Base-by-base conservation (phyloP, 2,888 invertebrate genomes). In the Netelia virgata region DNA sequence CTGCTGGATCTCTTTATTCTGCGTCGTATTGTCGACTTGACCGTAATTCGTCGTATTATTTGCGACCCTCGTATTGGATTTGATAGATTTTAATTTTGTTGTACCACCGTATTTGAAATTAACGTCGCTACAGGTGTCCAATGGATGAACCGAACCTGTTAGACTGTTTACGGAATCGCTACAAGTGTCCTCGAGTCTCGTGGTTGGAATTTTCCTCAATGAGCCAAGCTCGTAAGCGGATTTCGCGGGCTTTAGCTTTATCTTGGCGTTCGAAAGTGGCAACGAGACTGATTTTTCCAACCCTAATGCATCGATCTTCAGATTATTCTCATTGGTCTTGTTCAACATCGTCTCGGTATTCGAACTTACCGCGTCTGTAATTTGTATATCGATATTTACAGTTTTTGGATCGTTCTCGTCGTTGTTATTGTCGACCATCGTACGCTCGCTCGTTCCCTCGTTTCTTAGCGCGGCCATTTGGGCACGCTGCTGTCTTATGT, bases 101-200 rank as follows among this genome's bases (percentile, higher is more conserved):
- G 97, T 97, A 6, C 97, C 97, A 88, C 97, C 97, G 90, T 96
- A 97, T 86, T 96, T 96, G 64, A 97, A 97, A 90, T 96, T 96
- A 0, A 97, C 97, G 90, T 97, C 97, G 82, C 93, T 93, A 78
- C 96, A 96, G 89, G 96, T 96, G 87, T 97, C 97, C 3, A 97
- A 90, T 0, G 97, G 97, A 94, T 97, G 97, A 36, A 94, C 88
- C 0, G 92, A 91, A 1, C 93, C 92, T 5, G 88, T 88, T 10
- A 92, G 66, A 86, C 90, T 92, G 69, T 95, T 95, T 1, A 94
- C 91, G 0, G 94, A 92, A 0, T 95, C 94, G 50, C 92, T 93
- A 0, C 90, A 91, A 14, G 94, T 95, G 3, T 94, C 93, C 83
- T 93, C 93, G 11, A 93, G 86, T 16, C 92, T 94, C 72, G 89